These are phyloP conservation scores for Ibycter americanus DNA, from an alignment of 2,797 vertebrate genomes.

Conservation along the genomic window DNA sequence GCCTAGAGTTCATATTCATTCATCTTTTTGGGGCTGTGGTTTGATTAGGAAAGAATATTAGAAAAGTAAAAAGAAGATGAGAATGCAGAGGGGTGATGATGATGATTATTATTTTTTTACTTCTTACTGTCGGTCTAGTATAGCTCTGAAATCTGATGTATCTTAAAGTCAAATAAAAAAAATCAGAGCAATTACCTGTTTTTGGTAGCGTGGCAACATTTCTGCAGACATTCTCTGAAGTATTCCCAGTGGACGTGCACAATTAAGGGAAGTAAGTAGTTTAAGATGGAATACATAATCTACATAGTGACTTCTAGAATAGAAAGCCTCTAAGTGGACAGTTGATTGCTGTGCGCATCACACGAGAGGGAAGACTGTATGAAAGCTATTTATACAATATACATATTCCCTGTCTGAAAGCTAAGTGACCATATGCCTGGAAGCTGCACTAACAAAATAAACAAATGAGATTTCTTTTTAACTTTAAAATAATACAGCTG, in stretches of 20 bases:
- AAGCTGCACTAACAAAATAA: conserved; percentile 47
- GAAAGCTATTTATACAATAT: conserved; percentile 49
- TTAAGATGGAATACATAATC: not conserved
- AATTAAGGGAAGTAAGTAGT: conserved; percentile 23
- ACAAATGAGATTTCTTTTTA: conserved; percentile 36
- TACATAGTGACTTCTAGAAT: not conserved
- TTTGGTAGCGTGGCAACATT: not conserved
- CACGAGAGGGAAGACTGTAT: not conserved
- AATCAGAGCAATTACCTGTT: not conserved
- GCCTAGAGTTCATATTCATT: not conserved
- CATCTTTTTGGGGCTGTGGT: not conserved
- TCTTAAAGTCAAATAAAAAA: not conserved
- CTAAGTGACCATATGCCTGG: conserved; percentile 35
- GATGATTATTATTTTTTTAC: not conserved
- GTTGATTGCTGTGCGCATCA: conserved; percentile 19
- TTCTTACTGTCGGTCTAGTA: not conserved
- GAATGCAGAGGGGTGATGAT: not conserved
- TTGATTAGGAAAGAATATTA: not conserved
- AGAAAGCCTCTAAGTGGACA: conserved; percentile 29
- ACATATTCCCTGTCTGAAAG: conserved; percentile 44
- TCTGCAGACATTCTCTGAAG: not conserved
- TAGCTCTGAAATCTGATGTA: not conserved
- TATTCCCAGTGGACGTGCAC: not conserved
- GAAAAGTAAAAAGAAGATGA: not conserved
- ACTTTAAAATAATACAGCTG: conserved; percentile 23